A percentile compares a stretch with the other conserved stretches of the same genome.
Conservation (phyloP, 2,797 vertebrate genomes). For the Tarsius wallacei region DNA sequence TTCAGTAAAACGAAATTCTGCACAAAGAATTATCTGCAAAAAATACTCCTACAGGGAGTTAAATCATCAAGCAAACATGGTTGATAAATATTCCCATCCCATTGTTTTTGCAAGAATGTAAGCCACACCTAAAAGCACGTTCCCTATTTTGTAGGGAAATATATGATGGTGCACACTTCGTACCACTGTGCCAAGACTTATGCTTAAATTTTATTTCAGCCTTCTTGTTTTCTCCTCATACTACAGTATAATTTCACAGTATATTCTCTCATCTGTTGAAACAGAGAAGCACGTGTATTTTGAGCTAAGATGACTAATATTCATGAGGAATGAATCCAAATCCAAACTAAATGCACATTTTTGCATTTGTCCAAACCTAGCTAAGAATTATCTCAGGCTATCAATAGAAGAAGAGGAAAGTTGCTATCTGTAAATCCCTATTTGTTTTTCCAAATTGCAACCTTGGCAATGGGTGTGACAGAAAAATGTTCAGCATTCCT, state of each 20-base stretch:
- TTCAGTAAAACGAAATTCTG: slow-evolving; percentile 22
- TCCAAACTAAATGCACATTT: slow-evolving; percentile 83
- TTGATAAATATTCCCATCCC: slow-evolving; percentile 65
- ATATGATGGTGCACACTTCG: not conserved
- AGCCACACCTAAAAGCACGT: slow-evolving; percentile 75
- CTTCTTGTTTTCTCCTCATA: slow-evolving; percentile 32
- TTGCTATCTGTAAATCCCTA: slow-evolving; percentile 83
- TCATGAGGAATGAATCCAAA: slow-evolving; percentile 85
- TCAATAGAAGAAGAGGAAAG: slow-evolving; percentile 87
- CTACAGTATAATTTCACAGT: slow-evolving; percentile 41
- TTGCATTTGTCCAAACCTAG: slow-evolving; percentile 85
- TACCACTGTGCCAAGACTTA: slow-evolving; percentile 44
- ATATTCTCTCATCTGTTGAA: slow-evolving; percentile 62
- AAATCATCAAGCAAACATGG: slow-evolving; percentile 29
- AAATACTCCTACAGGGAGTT: slow-evolving; percentile 28
- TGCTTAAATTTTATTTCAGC: slow-evolving; percentile 62
- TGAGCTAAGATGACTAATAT: slow-evolving; percentile 86
- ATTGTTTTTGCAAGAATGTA: slow-evolving; percentile 67
- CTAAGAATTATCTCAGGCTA: slow-evolving; percentile 88
- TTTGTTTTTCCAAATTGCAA: slow-evolving; percentile 81
- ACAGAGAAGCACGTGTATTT: slow-evolving; percentile 71
- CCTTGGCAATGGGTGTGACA: slow-evolving; percentile 74
- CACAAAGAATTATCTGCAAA: slow-evolving; percentile 10
- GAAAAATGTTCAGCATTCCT: slow-evolving; percentile 76
- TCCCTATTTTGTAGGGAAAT: slow-evolving; percentile 67